Evolutionary conservation across 2,888 invertebrate species (phyloP), one percentile per base, ranked within the genome.

Genomic region (Tachina grossa): DNA sequence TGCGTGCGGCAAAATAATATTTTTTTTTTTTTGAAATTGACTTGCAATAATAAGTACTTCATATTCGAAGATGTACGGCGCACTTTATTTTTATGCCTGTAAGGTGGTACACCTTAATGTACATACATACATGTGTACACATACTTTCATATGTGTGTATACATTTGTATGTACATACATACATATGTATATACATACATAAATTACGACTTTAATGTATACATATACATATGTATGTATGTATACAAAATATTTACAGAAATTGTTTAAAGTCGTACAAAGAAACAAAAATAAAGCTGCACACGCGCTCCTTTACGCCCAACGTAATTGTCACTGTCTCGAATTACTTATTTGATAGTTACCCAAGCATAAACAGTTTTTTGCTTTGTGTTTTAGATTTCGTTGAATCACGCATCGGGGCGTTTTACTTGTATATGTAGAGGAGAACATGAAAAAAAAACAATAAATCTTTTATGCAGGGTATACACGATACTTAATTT

Each of bases 291-390:
- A 49, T n/a, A 61, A 39, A 61, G 69, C 69, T 69, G 59, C 69
- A 69, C 77, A 78, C 68, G 69, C 78, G 78, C 78, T 78, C 68
- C 59, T 69, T 68, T 78, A 78, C 77, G 69, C 69, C 78, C 43
- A 78, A 45, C 43, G 72, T 65, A 65, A 72, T 72, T 80, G 79
- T 72, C 79, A 65, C 72, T 65, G 79, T 72, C 65, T 72, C 65
- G 55, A 72, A 57, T 80, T 80, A 72, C 41, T 80, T 80, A 72
- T 55, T 80, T 80, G 57, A 55, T 80, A 65, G 59, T 72, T 65
- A 80, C 14, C 79, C 72, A 72, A 80, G 63, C 79, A 57, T 80
- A 65, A 80, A 71, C 55, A 65, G 39, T 76, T 49, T 79, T 68
- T 80, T 80, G 11, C 63, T 72, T 80, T 79, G n/a, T 55, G 65